phyloP scores from a whole-genome alignment of 2,113 vertebrate species.

The Elachura formosa region DNA sequence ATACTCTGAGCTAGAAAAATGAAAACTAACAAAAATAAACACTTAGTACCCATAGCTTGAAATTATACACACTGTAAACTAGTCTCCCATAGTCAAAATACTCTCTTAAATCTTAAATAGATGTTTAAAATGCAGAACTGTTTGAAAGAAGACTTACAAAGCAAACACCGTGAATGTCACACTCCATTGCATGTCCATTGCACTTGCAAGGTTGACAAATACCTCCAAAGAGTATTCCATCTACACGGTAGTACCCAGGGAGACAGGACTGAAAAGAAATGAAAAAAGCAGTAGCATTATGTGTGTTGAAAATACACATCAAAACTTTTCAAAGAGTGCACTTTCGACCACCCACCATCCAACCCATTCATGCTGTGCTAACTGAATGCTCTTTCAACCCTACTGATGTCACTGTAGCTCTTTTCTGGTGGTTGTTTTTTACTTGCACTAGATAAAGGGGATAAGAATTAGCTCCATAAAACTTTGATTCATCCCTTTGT shows the following conservation, averaged over 20 bases:
- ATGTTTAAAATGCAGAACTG: not conserved
- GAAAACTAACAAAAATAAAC: not conserved
- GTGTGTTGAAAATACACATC: not conserved
- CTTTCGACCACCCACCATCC: not conserved
- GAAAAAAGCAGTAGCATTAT: not conserved
- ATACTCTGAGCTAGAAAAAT: not conserved
- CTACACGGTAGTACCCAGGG: slow-evolving; percentile 85
- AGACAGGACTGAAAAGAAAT: slow-evolving; percentile 74
- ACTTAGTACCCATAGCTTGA: not conserved
- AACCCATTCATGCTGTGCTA: not conserved
- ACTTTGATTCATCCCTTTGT: not conserved
- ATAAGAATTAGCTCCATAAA: not conserved
- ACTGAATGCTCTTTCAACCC: not conserved
- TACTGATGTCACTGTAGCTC: not conserved
- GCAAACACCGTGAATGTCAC: slow-evolving; percentile 81
- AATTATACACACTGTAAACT: not conserved
- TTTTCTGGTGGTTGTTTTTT: not conserved
- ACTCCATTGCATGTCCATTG: slow-evolving; percentile 80
- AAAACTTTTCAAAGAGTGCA: not conserved
- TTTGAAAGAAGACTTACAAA: slow-evolving; percentile 74
- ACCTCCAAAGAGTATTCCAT: slow-evolving; percentile 89
- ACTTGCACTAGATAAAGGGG: not conserved
- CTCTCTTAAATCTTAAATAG: not conserved
- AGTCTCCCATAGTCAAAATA: not conserved
- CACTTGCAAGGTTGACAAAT: slow-evolving; percentile 92